phyloP scores from a whole-genome alignment of 1,140 invertebrate genomes.

The Zaprionus tsacasi region DNA sequence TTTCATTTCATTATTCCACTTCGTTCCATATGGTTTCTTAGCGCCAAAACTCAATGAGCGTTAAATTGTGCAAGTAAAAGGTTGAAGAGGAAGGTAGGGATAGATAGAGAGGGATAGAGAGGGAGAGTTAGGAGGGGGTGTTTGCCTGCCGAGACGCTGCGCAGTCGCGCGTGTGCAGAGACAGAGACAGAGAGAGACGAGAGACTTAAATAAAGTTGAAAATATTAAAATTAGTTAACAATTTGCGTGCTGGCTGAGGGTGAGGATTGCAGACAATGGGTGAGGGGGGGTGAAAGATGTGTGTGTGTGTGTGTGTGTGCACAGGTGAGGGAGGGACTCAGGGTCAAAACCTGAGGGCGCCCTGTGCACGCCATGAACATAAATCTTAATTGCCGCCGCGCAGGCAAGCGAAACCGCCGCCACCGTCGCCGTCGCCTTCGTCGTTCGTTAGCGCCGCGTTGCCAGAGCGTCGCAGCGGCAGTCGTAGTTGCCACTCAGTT shows the following conservation, averaged over 20 bases:
- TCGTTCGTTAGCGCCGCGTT: neutral
- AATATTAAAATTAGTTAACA: slow-evolving; percentile 58
- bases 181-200: neutral
- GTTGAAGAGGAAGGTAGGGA: slow-evolving; percentile 56
- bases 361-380: slow-evolving; percentile 72
- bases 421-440: slow-evolving; percentile 1
- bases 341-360: slow-evolving; percentile 51
- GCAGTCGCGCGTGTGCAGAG: slow-evolving; percentile 68
- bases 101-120: neutral
- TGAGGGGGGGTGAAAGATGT: neutral
- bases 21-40: slow-evolving; percentile 41
- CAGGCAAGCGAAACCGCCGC: slow-evolving; percentile 71
- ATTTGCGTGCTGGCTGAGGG: slow-evolving; percentile 38
- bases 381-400: slow-evolving; percentile 78
- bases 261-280: neutral
- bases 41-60: slow-evolving; percentile 60
- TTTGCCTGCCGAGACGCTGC: slow-evolving; percentile 26
- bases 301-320: neutral
- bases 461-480: slow-evolving; percentile 13
- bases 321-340: slow-evolving; percentile 5
- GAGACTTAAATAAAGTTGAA: neutral
- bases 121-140: neutral
- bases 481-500: slow-evolving; percentile 21
- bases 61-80: slow-evolving; percentile 76
- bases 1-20: slow-evolving; percentile 39